Evolutionary conservation across 2,797 vertebrate genomes (phyloP), one percentile per base, ranked within the genome.

Genomic region (Thalassophryne amazonica): DNA sequence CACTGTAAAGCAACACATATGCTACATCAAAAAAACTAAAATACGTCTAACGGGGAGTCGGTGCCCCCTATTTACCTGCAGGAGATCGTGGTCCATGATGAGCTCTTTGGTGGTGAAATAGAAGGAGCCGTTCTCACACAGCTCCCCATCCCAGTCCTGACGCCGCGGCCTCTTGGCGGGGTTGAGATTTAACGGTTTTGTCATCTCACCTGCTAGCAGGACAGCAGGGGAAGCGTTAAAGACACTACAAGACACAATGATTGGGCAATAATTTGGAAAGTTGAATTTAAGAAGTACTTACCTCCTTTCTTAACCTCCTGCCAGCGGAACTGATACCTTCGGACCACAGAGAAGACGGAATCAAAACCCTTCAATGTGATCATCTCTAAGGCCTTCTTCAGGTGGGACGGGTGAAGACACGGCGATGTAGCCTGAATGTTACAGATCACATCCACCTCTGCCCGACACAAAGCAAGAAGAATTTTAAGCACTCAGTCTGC

Each of bases 391-490:
- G 97, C 92, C 54, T 91, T 71, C 69, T 85, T 87, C 43, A 99
- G 69, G 39, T 98, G 94, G 0, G 57, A 22, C 3, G 97, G 97
- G 16, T 98, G 95, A 34, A 99, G 91, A 71, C 97, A 98, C 0
- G 97, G 97, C 11, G 96, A 92, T 0, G 96, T 99, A 4, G 94
- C 95, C 85, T 98, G 97, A 66, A 99, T 97, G 77, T 98, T 89
- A 51, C 94, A 94, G 9, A 98, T 62, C 39, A 98, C 78, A 5
- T 92, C 89, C 59, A 98, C 87, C 22, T 91, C 96, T 98, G 75
- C 39, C 15, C 56, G 5, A 27, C 4, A 11, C 18, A 51, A 24
- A 5, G 42, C 1, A 37, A 2, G 5, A 7, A 1, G 17, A 7
- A 7, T 10, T 4, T 3, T 1, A 20, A 21, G 17, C 24, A 20